Conservation (phyloP, 2,888 invertebrate genomes). For the Eupithecia inturbata region DNA sequence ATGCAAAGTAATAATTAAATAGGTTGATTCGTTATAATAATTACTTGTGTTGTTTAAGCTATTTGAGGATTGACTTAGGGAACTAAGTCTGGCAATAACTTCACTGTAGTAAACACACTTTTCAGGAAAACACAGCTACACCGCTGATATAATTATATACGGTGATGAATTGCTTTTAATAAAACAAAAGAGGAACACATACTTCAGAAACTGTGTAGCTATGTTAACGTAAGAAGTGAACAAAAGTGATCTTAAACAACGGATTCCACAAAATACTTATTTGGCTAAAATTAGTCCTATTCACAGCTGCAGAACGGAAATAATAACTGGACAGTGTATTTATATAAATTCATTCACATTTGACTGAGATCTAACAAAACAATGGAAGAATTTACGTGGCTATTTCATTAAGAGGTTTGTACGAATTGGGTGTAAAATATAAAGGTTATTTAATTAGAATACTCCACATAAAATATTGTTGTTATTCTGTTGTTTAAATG, state of each 20-base stretch:
- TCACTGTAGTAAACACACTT: constrained; percentile 42
- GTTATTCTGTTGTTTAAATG: constrained; percentile 10
- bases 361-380: constrained; percentile 73
- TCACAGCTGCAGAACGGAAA: constrained; percentile 81
- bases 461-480: too few relatives aligned
- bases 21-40: constrained; percentile 33
- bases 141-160: background rate
- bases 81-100: constrained; percentile 63
- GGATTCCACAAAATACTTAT: constrained; percentile 47
- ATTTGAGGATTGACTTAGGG: constrained; percentile 54
- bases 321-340: constrained; percentile 64
- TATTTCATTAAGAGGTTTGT: constrained; percentile 51
- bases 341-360: constrained; percentile 58
- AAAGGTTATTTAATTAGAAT: constrained; percentile 42
- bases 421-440: constrained; percentile 53
- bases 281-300: constrained; percentile 68
- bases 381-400: constrained; percentile 49
- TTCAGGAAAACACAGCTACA: constrained; percentile 31
- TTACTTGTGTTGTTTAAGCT: constrained; percentile 50
- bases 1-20: constrained; percentile 21
- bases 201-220: constrained; percentile 9
- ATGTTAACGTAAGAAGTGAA: constrained; percentile 23
- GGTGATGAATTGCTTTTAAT: background rate
- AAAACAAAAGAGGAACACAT: background rate
- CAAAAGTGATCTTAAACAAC: constrained; percentile 25